Evolutionary conservation across 2,113 vertebrate species (phyloP).

Genomic region (Spermophilus dauricus): DNA sequence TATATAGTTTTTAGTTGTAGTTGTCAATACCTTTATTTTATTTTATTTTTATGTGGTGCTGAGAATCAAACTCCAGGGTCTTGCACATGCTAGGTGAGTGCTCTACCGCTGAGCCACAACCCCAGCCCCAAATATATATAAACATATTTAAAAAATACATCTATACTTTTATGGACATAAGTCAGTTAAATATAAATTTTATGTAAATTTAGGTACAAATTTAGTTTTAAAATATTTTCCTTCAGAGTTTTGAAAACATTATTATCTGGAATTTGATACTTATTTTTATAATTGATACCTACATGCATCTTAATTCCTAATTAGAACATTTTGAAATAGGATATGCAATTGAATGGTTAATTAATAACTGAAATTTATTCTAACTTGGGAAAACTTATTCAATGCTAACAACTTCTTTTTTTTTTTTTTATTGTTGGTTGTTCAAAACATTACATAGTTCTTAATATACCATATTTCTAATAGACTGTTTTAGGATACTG

Average conservation of each 20-base stretch:
- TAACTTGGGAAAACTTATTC: constrained; percentile 64
- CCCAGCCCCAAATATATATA: neutral
- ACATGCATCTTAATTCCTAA: constrained; percentile 48
- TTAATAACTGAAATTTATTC: constrained; percentile 62
- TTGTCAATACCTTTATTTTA: too few relatives aligned
- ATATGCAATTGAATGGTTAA: constrained; percentile 42
- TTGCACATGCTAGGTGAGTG: too few relatives aligned
- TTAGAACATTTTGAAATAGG: constrained; percentile 58
- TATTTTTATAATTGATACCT: constrained; percentile 49
- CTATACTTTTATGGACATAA: neutral
- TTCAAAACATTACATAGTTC: too few relatives aligned
- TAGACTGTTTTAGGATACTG: constrained; percentile 36
- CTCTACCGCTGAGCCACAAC: too few relatives aligned
- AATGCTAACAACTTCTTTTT: constrained; percentile 22
- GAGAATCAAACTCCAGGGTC: too few relatives aligned
- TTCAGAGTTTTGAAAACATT: constrained; percentile 46
- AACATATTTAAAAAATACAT: constrained; percentile 24
- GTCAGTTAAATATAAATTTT: constrained; percentile 63
- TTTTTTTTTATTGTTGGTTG: too few relatives aligned
- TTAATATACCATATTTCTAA: too few relatives aligned
- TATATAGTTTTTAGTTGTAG: too few relatives aligned
- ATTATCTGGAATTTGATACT: constrained; percentile 54
- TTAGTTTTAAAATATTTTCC: neutral
- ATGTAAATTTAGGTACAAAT: constrained; percentile 8
- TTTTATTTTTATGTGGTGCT: too few relatives aligned